phyloP scores from a whole-genome alignment of 2,113 vertebrate genomes.

The Xenopus borealis region DNA sequence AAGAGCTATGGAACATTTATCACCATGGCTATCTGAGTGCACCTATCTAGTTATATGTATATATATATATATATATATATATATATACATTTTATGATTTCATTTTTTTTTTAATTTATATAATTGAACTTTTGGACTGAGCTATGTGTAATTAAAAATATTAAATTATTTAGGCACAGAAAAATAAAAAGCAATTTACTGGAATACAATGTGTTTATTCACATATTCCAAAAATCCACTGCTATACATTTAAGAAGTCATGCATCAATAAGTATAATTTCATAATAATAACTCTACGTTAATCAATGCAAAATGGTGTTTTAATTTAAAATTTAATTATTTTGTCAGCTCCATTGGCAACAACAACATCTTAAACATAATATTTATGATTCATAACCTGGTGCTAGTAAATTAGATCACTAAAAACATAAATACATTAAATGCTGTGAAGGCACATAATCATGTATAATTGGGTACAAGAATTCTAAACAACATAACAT shows the following conservation, averaged over 20 bases:
- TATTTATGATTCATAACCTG: constrained; percentile 37
- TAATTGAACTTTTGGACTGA: no score
- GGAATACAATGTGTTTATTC: neutral
- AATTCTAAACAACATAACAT: constrained; percentile 32
- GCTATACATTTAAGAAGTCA: neutral
- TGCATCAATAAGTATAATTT: constrained; percentile 15
- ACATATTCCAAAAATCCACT: neutral
- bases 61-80: no score
- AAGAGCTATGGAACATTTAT: no score
- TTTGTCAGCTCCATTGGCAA: constrained; percentile 16
- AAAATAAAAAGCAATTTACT: neutral
- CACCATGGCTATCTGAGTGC: no score
- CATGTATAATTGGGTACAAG: constrained; percentile 34
- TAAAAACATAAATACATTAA: constrained; percentile 39
- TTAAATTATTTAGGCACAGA: neutral
- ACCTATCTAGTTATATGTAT: no score
- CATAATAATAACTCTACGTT: constrained; percentile 24
- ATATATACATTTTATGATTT: no score
- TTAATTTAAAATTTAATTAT: constrained; percentile 28
- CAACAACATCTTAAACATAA: constrained; percentile 29
- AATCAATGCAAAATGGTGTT: constrained; percentile 18
- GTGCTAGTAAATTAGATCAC: constrained; percentile 34
- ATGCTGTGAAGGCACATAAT: constrained; percentile 33
- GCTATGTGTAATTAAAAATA: no score
- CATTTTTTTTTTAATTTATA: no score